These are phyloP conservation scores for fruit fly (Drosophila melanogaster) DNA, from an alignment of 1,140 invertebrate species.

Conservation along the genomic window DNA sequence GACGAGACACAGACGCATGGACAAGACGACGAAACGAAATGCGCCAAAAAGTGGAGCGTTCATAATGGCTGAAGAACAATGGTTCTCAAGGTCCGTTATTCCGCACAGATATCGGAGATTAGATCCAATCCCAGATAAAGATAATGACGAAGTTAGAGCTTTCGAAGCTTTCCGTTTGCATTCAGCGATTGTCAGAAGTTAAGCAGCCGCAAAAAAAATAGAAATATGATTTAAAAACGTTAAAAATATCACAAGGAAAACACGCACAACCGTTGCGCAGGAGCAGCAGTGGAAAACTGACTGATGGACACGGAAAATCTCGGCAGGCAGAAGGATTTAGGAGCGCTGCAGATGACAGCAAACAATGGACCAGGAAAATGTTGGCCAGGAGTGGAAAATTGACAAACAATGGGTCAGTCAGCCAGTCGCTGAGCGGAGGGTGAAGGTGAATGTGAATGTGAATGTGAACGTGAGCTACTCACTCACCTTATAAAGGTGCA, in stretches of 20 bases:
- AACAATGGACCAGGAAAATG: conserved; percentile 70
- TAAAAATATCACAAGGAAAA: conserved; percentile 21
- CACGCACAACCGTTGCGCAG: conserved; percentile 61
- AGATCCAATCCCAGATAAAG: conserved; percentile 11
- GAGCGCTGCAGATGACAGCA: conserved; percentile 70
- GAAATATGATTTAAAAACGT: neutral
- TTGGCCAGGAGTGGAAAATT: conserved; percentile 77
- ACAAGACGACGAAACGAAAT: conserved; percentile 67
- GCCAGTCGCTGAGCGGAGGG: conserved; percentile 13
- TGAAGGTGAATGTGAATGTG: conserved; percentile 25
- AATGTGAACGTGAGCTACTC: conserved; percentile 16
- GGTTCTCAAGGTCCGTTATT: conserved; percentile 45
- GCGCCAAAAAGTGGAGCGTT: conserved; percentile 70
- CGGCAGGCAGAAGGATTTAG: conserved; percentile 13
- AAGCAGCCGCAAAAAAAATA: neutral
- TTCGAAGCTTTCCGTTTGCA: conserved; percentile 24
- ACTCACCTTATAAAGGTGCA: conserved; percentile 34
- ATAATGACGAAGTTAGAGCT: conserved; percentile 10
- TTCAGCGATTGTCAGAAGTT: neutral
- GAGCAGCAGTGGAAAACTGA: conserved; percentile 64
- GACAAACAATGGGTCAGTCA: conserved; percentile 69
- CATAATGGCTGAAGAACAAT: conserved; percentile 47
- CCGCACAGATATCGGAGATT: conserved; percentile 2
- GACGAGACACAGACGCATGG: conserved; percentile 55
- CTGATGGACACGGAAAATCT: conserved; percentile 40